Conservation (phyloP, 1,140 invertebrate genomes). For the Lepidurus couesii region DNA sequence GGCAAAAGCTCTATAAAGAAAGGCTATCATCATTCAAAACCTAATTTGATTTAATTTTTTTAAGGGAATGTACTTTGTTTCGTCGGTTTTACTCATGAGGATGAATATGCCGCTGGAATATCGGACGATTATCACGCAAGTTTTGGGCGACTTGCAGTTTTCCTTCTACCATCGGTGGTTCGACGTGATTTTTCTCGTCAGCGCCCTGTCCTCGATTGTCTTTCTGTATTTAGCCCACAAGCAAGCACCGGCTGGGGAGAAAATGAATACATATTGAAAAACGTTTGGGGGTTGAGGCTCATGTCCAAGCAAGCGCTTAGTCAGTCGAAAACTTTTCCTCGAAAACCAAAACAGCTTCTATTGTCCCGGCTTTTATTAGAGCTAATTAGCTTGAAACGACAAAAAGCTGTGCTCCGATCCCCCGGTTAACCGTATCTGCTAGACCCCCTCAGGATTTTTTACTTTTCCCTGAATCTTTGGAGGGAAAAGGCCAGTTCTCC, state of each 20-base stretch:
- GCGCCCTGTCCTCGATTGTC: conserved; percentile 88
- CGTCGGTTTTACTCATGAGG: conserved; percentile 91
- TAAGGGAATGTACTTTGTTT: conserved; percentile 99
- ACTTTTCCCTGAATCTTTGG: neutral
- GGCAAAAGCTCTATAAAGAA: too few species aligned
- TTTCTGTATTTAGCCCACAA: conserved; percentile 93
- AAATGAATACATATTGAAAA: conserved; percentile 32
- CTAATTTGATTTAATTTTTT: conserved; percentile 39
- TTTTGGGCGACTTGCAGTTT: conserved; percentile 95
- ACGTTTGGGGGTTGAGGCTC: neutral
- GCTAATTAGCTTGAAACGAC: conserved; percentile 4
- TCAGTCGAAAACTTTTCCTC: neutral
- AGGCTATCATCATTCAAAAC: neutral
- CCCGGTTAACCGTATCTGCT: neutral
- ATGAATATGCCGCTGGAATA: conserved; percentile 99
- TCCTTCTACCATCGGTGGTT: conserved; percentile 99
- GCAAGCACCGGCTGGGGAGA: conserved; percentile 52
- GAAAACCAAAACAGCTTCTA: neutral
- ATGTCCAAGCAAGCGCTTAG: neutral
- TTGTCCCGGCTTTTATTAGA: neutral
- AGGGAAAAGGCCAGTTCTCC: neutral
- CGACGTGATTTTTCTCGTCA: conserved; percentile 98
- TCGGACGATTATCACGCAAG: conserved; percentile 93
- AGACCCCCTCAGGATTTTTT: neutral
- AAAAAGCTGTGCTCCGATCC: neutral